These are phyloP conservation scores for Nasonia vitripennis DNA, from an alignment of 1,140 invertebrate genomes.

Conservation along the genomic window DNA sequence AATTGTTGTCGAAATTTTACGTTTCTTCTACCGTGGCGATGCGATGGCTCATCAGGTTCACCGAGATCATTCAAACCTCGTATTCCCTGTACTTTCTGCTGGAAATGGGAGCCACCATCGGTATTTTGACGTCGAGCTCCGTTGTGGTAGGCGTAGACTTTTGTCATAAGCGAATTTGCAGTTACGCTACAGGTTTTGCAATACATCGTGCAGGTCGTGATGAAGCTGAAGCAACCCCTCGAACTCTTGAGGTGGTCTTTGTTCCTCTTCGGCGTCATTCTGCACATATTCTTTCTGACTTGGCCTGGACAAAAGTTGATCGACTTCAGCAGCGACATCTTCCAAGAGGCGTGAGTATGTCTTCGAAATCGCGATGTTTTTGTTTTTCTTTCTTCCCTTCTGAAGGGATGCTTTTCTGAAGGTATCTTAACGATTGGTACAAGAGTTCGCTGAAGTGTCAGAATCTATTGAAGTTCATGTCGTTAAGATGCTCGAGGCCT, in stretches of 20 bases:
- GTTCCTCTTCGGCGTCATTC: conserved; percentile 38
- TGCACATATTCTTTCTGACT: conserved; percentile 54
- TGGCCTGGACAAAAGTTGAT: conserved; percentile 55
- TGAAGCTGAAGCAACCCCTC: neutral
- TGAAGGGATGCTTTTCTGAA: neutral
- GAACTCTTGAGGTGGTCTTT: conserved; percentile 8
- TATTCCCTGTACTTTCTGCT: neutral
- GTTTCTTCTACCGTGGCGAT: no score
- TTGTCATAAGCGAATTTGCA: no score
- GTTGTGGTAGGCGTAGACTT: neutral
- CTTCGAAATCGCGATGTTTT: no score
- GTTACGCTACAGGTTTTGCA: neutral
- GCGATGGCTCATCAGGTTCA: neutral
- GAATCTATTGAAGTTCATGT: conserved; percentile 6
- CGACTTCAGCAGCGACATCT: conserved; percentile 49
- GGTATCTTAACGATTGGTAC: conserved; percentile 14
- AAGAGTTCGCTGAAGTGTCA: neutral
- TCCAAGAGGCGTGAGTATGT: conserved; percentile 43
- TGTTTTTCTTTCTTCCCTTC: no score
- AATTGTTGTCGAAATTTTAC: no score
- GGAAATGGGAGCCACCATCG: neutral
- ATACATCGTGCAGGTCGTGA: neutral
- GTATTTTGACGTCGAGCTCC: neutral
- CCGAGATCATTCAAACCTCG: neutral
- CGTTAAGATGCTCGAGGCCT: neutral